Base-by-base conservation (phyloP, 2,888 invertebrate species). In the Cryptosula pallasiana region DNA sequence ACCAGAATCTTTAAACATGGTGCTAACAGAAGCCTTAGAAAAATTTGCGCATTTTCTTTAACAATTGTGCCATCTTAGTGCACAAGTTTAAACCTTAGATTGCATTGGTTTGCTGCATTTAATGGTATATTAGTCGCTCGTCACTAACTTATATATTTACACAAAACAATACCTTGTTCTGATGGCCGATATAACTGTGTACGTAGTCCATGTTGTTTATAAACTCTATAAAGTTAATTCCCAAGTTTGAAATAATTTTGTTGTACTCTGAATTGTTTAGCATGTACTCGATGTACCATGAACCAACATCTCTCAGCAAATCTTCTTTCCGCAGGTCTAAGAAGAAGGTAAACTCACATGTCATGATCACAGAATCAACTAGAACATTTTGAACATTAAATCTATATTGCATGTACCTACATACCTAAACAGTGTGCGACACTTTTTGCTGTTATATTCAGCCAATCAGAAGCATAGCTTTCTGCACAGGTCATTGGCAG, bases 151-250 rank as follows among this genome's bases (percentile, higher is more conserved):
- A n/a, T n/a, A n/a, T n/a, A n/a, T n/a, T n/a, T n/a, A n/a, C n/a
- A n/a, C n/a, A n/a, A 57, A 5, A 57, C 20, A 27, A 2, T 27
- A 63, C 63, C 63, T 63, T 27, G 32, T 27, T 13, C 32, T 32
- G 20, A 13, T 63, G 63, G 3, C 29, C 63, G 13, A 63, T 63
- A 27, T 25, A 63, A n/a, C 63, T 63, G 63, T 63, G 63, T 25
- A 63, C 27, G 34, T 20, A 63, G 34, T 63, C 63, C 20, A 63
- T 16, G 32, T 63, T 63, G n/a, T 63, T 63, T 9, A 63, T 34
- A 32, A 63, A 63, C 34, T 63, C 63, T 25, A 32, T 9, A 27
- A 63, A 63, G 63, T 63, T 63, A 32, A 25, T 63, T 16, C 63
- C 63, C 3, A 63, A 32, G 27, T 63, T 27, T 2, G 13, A 13